Percentiles rank a stretch among this genome's conserved stretches.
Conservation (phyloP, 2,113 vertebrate species). For the Paralichthys olivaceus region DNA sequence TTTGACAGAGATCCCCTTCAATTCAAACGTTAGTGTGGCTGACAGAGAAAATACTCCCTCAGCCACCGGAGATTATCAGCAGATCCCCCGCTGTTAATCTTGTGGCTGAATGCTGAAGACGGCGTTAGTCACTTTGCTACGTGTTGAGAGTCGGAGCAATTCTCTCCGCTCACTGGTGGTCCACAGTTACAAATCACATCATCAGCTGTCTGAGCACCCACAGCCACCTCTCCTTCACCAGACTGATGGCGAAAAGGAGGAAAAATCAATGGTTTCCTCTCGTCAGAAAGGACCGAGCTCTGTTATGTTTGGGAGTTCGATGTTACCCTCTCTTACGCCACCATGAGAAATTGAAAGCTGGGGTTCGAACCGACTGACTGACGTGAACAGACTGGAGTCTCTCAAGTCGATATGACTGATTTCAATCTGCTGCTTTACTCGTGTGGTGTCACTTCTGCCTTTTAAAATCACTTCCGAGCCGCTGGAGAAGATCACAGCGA, state of each 20-base stretch:
- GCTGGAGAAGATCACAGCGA: conserved; percentile 47
- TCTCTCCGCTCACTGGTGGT: conserved; percentile 70
- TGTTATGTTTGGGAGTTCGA: conserved; percentile 65
- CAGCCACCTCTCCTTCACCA: conserved; percentile 75
- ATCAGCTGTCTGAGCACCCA: conserved; percentile 78
- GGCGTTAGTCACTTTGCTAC: conserved; percentile 56
- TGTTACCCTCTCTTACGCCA: conserved; percentile 62
- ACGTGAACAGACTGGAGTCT: conserved; percentile 60
- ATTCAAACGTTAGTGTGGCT: conserved; percentile 56
- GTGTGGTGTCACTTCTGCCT: conserved; percentile 24
- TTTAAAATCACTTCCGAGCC: conserved; percentile 18
- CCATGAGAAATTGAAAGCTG: conserved; percentile 68
- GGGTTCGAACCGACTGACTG: conserved; percentile 71
- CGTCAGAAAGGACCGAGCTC: conserved; percentile 60
- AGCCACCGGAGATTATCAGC: conserved; percentile 74
- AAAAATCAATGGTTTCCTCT: conserved; percentile 85
- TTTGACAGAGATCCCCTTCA: conserved; percentile 35
- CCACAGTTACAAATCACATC: conserved; percentile 83
- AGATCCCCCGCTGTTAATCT: conserved; percentile 75
- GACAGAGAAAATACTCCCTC: conserved; percentile 65
- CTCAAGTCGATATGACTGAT: conserved; percentile 58
- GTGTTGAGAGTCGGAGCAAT: conserved; percentile 72
- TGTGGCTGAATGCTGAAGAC: conserved; percentile 66
- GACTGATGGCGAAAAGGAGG: conserved; percentile 84
- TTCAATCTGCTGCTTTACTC: conserved; percentile 54